phyloP scores from a whole-genome alignment of 2,888 invertebrate species.

The Patella ulyssiponensis region DNA sequence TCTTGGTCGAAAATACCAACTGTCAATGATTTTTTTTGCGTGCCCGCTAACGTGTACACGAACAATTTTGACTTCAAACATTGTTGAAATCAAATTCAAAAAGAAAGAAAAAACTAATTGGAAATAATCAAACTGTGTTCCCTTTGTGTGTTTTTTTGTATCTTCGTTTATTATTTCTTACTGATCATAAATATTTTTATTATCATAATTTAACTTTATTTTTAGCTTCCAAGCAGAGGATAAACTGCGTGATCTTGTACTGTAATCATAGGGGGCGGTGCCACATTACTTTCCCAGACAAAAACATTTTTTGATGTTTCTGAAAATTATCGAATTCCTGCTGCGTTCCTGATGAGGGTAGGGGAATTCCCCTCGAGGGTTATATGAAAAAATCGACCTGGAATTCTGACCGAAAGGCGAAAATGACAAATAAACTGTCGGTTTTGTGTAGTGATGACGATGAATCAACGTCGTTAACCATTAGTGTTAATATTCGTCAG shows the following conservation, averaged over 20 bases:
- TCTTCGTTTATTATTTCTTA: too few relatives aligned
- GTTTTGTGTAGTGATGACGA: not conserved
- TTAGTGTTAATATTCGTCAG: constrained; percentile 3
- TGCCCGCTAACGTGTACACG: too few relatives aligned
- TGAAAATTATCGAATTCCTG: not conserved
- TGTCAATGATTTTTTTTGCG: too few relatives aligned
- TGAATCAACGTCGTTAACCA: not conserved
- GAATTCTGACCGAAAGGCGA: not conserved
- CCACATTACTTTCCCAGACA: constrained; percentile 1
- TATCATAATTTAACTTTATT: too few relatives aligned
- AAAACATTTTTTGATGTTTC: constrained; percentile 4
- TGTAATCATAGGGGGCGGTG: constrained; percentile 1
- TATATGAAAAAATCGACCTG: constrained; percentile 1
- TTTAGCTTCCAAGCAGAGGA: too few relatives aligned
- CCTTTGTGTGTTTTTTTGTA: too few relatives aligned
- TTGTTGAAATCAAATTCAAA: too few relatives aligned
- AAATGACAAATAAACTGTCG: constrained; percentile 11
- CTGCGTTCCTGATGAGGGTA: not conserved
- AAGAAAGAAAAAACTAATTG: too few relatives aligned
- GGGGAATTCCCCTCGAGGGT: not conserved
- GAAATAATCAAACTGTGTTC: too few relatives aligned
- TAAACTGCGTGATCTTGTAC: not conserved
- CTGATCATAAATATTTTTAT: too few relatives aligned
- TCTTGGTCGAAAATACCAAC: too few relatives aligned
- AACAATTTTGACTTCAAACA: too few relatives aligned